A percentile compares a stretch with the other conserved stretches of the same genome.
These are phyloP conservation scores for Stercorarius parasiticus DNA, from an alignment of 2,113 vertebrate species.

Conservation along the genomic window DNA sequence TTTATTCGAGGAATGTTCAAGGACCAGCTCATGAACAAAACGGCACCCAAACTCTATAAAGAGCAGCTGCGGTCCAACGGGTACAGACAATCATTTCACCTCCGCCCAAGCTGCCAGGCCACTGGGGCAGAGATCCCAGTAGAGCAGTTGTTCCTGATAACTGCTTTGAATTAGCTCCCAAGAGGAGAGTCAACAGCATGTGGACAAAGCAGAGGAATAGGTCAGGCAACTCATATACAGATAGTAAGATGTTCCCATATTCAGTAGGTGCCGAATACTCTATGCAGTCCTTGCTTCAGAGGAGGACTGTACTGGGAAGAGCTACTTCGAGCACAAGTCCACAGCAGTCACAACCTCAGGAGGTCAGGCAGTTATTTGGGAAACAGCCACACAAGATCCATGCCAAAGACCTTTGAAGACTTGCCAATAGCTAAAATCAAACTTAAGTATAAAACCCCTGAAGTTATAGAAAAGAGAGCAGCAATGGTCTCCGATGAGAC, in stretches of 20 bases:
- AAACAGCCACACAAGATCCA: background rate
- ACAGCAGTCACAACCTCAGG: background rate
- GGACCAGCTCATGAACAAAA: background rate
- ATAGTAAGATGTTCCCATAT: background rate
- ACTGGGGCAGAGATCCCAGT: background rate
- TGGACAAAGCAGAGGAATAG: background rate
- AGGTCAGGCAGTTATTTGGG: background rate
- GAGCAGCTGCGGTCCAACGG: background rate
- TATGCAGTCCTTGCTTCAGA: background rate
- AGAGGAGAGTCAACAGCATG: background rate
- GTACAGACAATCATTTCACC: background rate
- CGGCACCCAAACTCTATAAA: background rate
- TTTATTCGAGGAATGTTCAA: background rate
- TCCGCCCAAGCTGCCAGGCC: background rate
- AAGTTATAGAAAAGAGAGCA: background rate
- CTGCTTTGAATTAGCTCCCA: background rate
- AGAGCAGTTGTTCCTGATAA: background rate
- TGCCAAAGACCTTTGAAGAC: background rate
- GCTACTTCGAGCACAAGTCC: background rate
- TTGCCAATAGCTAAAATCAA: background rate
- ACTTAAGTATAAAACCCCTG: background rate
- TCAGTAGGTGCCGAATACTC: background rate
- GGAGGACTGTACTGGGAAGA: background rate
- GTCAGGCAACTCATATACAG: background rate
- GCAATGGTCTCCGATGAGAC: background rate